These are phyloP conservation scores for Pantherophis vulpinus DNA, from an alignment of 2,797 vertebrate species.

Conservation along the genomic window DNA sequence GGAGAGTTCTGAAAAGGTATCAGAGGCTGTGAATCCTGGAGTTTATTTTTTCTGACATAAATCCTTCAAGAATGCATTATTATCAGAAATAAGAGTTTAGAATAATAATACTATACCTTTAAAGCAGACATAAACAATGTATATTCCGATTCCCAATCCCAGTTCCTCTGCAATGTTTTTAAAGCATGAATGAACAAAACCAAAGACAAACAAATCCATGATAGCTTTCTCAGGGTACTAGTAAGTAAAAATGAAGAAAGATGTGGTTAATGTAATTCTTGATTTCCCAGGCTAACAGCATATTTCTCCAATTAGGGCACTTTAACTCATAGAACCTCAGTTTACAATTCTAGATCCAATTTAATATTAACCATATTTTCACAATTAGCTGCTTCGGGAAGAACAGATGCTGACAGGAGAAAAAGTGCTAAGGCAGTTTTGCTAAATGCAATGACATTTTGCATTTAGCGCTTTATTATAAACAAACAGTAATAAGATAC, in stretches of 20 bases:
- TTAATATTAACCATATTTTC: background rate
- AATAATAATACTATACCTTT: slow-evolving; percentile 79
- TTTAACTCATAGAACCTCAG: background rate
- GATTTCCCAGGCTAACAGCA: background rate
- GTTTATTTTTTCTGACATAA: background rate
- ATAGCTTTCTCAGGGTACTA: slow-evolving; percentile 86
- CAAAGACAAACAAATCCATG: slow-evolving; percentile 85
- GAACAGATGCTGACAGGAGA: background rate
- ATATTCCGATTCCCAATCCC: slow-evolving; percentile 99
- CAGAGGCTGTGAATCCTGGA: background rate
- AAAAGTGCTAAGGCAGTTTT: background rate
- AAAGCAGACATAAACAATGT: slow-evolving; percentile 95
- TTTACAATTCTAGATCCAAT: background rate
- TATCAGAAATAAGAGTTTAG: slow-evolving; percentile 15
- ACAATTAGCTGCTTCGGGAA: background rate
- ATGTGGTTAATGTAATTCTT: background rate
- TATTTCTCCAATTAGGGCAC: background rate
- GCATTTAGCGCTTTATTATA: background rate
- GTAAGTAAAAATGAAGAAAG: slow-evolving; percentile 36
- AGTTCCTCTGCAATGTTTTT: slow-evolving; percentile 95
- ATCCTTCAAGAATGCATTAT: background rate
- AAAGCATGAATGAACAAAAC: slow-evolving; percentile 87
- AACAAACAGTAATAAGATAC: background rate
- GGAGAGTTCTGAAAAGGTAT: background rate
- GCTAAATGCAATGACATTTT: background rate